Conservation (phyloP, 2,888 invertebrate species). For the Tricholauxania praeusta region DNA sequence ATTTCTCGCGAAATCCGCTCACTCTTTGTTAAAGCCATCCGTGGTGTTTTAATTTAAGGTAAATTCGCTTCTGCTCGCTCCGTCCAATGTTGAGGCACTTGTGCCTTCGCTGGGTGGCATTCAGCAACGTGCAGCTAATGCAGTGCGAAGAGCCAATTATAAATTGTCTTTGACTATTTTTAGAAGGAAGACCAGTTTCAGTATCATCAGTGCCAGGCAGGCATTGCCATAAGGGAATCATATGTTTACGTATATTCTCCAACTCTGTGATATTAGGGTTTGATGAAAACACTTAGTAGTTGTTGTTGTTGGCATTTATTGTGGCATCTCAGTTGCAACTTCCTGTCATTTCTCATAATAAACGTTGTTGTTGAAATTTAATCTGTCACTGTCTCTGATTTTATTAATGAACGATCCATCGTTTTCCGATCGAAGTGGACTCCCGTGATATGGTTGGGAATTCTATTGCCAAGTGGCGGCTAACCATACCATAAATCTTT, state of each 20-base stretch:
- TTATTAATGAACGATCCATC: no score
- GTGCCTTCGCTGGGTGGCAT: conserved; percentile 17
- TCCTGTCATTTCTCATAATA: conserved; percentile 16
- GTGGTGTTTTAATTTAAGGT: not conserved
- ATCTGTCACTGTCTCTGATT: no score
- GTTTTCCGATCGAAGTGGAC: no score
- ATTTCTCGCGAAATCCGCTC: conserved; percentile 17
- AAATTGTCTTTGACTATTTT: conserved; percentile 27
- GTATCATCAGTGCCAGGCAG: not conserved
- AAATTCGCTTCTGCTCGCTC: not conserved
- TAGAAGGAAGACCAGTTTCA: conserved; percentile 10
- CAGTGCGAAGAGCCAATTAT: conserved; percentile 23
- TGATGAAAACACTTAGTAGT: not conserved
- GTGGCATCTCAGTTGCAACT: conserved; percentile 2
- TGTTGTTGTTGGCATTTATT: conserved; percentile 17
- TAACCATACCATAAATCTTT: no score
- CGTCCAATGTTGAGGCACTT: not conserved
- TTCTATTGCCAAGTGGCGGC: no score
- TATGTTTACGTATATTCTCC: not conserved
- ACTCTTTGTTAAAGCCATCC: conserved; percentile 1
- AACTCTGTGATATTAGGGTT: conserved; percentile 1
- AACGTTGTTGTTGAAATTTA: no score
- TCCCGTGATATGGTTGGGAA: no score
- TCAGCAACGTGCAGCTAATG: not conserved
- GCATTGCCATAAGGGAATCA: not conserved